These are phyloP conservation scores for Columbina picui DNA, from an alignment of 2,113 vertebrate genomes.

Conservation along the genomic window DNA sequence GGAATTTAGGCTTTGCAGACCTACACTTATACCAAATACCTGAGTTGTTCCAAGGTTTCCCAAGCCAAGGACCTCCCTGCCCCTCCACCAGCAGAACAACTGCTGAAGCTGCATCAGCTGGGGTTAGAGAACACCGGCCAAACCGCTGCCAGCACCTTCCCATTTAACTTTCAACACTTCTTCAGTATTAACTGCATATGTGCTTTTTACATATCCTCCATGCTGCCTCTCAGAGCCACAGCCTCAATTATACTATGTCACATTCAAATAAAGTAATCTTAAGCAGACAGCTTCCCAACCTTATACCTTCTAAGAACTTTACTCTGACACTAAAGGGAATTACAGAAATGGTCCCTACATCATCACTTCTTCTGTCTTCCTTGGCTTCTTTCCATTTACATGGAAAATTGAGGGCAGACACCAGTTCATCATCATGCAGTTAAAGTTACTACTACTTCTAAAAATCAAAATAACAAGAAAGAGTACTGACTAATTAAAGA, in stretches of 20 bases:
- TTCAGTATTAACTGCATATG: background rate
- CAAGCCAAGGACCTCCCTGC: background rate
- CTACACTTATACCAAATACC: background rate
- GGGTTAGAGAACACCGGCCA: background rate
- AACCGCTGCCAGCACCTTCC: background rate
- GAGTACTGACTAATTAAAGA: background rate
- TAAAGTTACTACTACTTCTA: too few relatives aligned
- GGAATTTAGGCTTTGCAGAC: background rate
- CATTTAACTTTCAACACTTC: background rate
- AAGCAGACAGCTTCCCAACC: background rate
- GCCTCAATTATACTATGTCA: background rate
- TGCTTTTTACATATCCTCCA: background rate
- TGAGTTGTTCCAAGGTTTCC: background rate
- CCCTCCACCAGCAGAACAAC: background rate
- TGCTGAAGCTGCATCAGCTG: background rate
- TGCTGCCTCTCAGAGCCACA: background rate
- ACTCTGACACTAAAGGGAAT: background rate
- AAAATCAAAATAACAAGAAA: background rate
- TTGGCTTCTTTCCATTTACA: background rate
- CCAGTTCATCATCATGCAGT: background rate
- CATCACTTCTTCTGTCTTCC: background rate
- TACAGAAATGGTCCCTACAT: background rate
- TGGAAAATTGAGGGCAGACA: background rate
- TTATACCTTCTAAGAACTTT: background rate
- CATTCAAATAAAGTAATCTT: background rate